Evolutionary conservation across 1,140 invertebrate species (phyloP), one percentile per base, ranked within the genome.

Genomic region (Ruditapes philippinarum): DNA sequence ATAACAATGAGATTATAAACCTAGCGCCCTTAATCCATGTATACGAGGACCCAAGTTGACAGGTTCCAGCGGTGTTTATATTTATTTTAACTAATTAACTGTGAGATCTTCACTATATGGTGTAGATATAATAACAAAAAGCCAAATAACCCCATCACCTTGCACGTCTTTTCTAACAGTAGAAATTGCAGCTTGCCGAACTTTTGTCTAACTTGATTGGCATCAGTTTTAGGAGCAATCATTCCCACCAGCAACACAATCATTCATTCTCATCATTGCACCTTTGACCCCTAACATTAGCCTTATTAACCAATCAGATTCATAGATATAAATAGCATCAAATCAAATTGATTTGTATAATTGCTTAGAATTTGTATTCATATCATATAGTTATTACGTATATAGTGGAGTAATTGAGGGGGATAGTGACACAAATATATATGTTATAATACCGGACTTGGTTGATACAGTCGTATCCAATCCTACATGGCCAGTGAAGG

Each of bases 131-230:
- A 36, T 36, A 70, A 31, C n/a, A 14, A n/a, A n/a, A n/a, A 11
- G 51, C 22, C 9, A 65, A 57, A 22, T 57, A 28, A 70, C 33
- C n/a, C 4, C 1, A 19, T 9, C 65, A 70, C 14, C 36, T 45
- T 70, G 65, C 65, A 70, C 36, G 33, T 17, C 36, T 17, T 70
- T 25, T 70, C 36, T 70, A 70, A 70, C 65, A 14, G 9, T 31
- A 70, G 33, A 38, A 38, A 70, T 65, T 70, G 31, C 65, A 70
- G 65, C 65, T 70, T 70, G 33, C 65, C 65, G 28, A 40, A n/a
- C 33, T 38, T 11, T 36, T 19, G 1, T 70, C 65, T 70, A 70
- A 70, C 65, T 4, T 19, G 11, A 28, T 5, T 54, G 11, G 17
- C 14, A 57, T 57, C 54, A 57, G n/a, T n/a, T 57, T 57, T 7